A percentile compares a stretch with the other conserved stretches of the same genome.
phyloP scores from a whole-genome alignment of 2,113 vertebrate species.

The Porphyrio hochstetteri region DNA sequence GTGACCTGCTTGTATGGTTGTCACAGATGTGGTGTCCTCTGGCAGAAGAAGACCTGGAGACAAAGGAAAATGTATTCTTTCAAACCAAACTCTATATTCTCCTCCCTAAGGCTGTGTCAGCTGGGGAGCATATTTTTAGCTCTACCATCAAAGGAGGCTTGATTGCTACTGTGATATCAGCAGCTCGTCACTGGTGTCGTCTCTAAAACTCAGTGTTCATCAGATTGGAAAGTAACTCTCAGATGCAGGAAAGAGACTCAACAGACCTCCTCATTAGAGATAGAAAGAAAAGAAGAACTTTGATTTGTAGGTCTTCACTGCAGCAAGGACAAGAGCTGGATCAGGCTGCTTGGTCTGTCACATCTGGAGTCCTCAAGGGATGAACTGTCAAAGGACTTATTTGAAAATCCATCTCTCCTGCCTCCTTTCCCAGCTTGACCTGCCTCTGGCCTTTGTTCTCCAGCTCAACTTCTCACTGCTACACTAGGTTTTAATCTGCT shows the following conservation, averaged over 20 bases:
- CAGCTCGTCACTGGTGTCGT: slow-evolving; percentile 30
- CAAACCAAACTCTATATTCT: slow-evolving; percentile 18
- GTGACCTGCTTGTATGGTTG: background rate
- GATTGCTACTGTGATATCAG: slow-evolving; percentile 64
- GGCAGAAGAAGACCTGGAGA: background rate
- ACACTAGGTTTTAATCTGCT: background rate
- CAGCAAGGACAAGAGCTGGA: background rate
- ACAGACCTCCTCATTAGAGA: background rate
- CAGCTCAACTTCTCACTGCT: background rate
- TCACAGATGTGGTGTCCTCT: background rate
- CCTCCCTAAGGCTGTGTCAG: slow-evolving; percentile 33
- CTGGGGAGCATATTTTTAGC: slow-evolving; percentile 63
- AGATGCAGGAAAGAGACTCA: slow-evolving; percentile 16
- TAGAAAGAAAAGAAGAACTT: background rate
- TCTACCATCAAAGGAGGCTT: slow-evolving; percentile 59
- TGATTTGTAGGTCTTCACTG: background rate
- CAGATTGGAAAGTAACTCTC: slow-evolving; percentile 41
- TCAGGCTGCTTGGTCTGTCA: background rate
- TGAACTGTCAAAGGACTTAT: background rate
- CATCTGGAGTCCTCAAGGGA: background rate
- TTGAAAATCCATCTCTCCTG: background rate
- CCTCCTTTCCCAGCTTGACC: background rate
- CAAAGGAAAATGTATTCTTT: slow-evolving; percentile 12
- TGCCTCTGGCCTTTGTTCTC: background rate
- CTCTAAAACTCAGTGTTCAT: slow-evolving; percentile 42